Base-by-base conservation (phyloP, 2,113 vertebrate species). In the Verasper variegatus region DNA sequence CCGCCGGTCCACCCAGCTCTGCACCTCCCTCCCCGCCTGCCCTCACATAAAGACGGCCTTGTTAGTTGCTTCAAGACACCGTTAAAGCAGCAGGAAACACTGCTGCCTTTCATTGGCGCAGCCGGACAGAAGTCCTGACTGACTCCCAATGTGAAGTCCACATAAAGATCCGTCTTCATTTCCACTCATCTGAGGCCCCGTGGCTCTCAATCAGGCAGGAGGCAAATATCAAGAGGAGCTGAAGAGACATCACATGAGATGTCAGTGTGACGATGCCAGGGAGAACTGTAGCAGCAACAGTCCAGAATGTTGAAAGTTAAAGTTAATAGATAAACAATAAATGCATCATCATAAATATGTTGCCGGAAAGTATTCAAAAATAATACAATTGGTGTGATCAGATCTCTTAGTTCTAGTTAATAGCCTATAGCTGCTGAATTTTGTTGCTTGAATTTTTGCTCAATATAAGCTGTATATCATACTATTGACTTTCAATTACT, bases 11-110 rank as follows among this genome's bases (percentile, higher is more conserved):
- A n/a, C 78, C 79, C 87, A 68, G 68, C 79, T 78, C 76, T 65
- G 52, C 71, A 12, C 73, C 81, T 61, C 76, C 81, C 80, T 56
- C 88, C 61, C 31, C 10, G 40, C 55, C 24, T 35, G 57, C 78
- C 18, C 72, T 69, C 86, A 18, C 76, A 94, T 94, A 94, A 94
- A 94, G 93, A 75, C 86, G 77, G 85, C 91, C 91, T 94, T 94
- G 93, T 94, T 92, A 78, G 74, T 76, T 68, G 68, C 80, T 63
- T 86, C 74, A 87, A 80, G 72, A 88, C 86, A 51, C 66, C 72
- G 83, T 84, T 90, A 64, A 59, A 87, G 85, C 78, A 69, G 71
- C 45, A 68, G 72, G 69, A 88, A 88, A 93, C 92, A 93, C 92
- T 91, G 49, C 79, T 37, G 80, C 86, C 91, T 90, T 93, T 93